Evolutionary conservation across 1,140 invertebrate species (phyloP), one percentile per base, ranked within the genome.

Genomic region (Drosophila seguyi): DNA sequence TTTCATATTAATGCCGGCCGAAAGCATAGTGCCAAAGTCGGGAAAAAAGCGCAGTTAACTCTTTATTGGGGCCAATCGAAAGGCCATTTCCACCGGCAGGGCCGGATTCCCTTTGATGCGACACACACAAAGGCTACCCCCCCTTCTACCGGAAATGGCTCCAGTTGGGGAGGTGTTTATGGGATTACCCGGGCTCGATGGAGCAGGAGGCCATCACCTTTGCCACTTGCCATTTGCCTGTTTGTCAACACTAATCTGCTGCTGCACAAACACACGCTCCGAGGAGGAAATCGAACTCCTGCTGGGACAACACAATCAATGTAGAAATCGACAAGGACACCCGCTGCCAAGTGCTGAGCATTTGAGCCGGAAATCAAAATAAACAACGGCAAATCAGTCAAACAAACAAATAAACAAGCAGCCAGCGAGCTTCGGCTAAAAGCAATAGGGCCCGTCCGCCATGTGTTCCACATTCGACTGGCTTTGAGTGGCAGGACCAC

Each of bases 311-410:
- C 73, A 88, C 84, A 87, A 87, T 87, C 83, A 88, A 87, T 80
- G 84, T 69, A 58, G 81, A 84, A 81, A 84, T 85, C 81, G 81
- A 81, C 79, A 81, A 72, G 68, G 67, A 72, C 66, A 71, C 71
- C 55, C 45, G 53, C 52, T 67, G 65, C 68, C 50, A 48, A 20
- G 60, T 36, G 56, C 39, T 76, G 72, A 80, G 77, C 66, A 85
- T 88, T 88, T 80, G 83, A 87, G 81, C 84, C 83, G 83, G 83
- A 87, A 87, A 87, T 87, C 83, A 83, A 87, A 87, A 87, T 87
- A 87, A 87, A 87, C 83, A 87, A 80, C 76, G 79, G 83, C 83
- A 87, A 87, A 87, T 87, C 83, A 87, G 84, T 87, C 83, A 87
- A 87, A 87, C 83, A 87, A 87, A 88, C 83, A 86, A 86, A 87